These are phyloP conservation scores for Aix galericulata DNA, from an alignment of 2,113 vertebrate species.

Conservation along the genomic window DNA sequence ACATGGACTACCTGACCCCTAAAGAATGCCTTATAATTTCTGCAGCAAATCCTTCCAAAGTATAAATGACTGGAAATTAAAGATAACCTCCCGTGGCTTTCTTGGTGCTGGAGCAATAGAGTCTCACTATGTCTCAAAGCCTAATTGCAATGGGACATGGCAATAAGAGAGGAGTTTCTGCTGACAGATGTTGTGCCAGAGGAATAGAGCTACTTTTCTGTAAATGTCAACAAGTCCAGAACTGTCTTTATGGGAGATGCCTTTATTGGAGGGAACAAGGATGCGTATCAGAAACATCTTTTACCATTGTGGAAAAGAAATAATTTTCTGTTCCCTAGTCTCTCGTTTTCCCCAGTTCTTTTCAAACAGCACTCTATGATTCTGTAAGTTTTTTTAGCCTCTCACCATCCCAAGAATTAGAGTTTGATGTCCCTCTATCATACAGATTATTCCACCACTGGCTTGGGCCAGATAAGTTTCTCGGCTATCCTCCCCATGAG, in stretches of 20 bases:
- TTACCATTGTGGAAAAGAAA: background rate
- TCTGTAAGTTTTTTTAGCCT: background rate
- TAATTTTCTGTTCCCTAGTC: background rate
- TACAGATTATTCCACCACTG: background rate
- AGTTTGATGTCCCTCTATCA: background rate
- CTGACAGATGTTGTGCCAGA: background rate
- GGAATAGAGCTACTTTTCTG: background rate
- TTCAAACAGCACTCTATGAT: background rate
- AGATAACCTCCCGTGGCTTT: background rate
- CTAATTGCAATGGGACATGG: background rate
- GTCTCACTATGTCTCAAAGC: background rate
- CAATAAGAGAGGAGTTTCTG: background rate
- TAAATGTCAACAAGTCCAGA: background rate
- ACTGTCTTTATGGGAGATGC: background rate
- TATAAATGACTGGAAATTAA: background rate
- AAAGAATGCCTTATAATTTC: conserved; percentile 46
- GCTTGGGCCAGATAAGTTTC: background rate
- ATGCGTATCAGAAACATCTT: background rate
- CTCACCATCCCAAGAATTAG: background rate
- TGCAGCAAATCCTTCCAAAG: conserved; percentile 1
- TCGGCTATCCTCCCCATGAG: background rate
- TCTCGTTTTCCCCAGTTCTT: background rate
- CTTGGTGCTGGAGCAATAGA: background rate
- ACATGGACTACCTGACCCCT: background rate
- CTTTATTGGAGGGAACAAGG: background rate